A percentile compares a stretch with the other conserved stretches of the same genome.
Evolutionary conservation across 2,888 invertebrate genomes (phyloP).

Genomic region (Blera fallax): DNA sequence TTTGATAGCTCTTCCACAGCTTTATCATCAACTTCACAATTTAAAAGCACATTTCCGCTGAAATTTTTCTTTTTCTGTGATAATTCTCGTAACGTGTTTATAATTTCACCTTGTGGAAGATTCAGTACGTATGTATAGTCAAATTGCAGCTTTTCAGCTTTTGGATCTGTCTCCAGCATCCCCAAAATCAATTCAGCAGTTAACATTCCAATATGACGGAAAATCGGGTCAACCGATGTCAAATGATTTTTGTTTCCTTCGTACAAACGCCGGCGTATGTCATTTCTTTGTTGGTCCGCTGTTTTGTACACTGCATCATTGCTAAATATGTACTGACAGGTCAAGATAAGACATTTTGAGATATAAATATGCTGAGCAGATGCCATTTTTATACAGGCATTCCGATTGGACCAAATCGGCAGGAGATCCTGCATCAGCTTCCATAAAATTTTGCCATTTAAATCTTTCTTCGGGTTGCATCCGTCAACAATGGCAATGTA

Average conservation of each 20-base stretch:
- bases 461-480: slow-evolving; percentile 73
- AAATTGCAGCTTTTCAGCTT: slow-evolving; percentile 85
- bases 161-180: slow-evolving; percentile 80
- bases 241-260: slow-evolving; percentile 88
- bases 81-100: slow-evolving; percentile 81
- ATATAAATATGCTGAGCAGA: slow-evolving; percentile 88
- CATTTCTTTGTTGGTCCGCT: slow-evolving; percentile 73
- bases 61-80: slow-evolving; percentile 34
- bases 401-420: slow-evolving; percentile 87
- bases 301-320: slow-evolving; percentile 58
- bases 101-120: slow-evolving; percentile 82
- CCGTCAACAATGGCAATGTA: slow-evolving; percentile 83
- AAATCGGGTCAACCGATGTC: slow-evolving; percentile 84
- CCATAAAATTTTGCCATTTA: slow-evolving; percentile 26
- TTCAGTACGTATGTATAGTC: slow-evolving; percentile 85
- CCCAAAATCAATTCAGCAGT: slow-evolving; percentile 86
- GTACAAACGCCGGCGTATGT: slow-evolving; percentile 82
- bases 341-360: slow-evolving; percentile 85
- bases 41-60: background rate
- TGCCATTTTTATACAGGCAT: slow-evolving; percentile 85
- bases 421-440: slow-evolving; percentile 82
- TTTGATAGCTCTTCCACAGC: slow-evolving; percentile 10
- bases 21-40: slow-evolving; percentile 1
- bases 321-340: slow-evolving; percentile 82
- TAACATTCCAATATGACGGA: slow-evolving; percentile 89